phyloP scores from a whole-genome alignment of 2,797 vertebrate species.

The Melanotaenia nigrans region DNA sequence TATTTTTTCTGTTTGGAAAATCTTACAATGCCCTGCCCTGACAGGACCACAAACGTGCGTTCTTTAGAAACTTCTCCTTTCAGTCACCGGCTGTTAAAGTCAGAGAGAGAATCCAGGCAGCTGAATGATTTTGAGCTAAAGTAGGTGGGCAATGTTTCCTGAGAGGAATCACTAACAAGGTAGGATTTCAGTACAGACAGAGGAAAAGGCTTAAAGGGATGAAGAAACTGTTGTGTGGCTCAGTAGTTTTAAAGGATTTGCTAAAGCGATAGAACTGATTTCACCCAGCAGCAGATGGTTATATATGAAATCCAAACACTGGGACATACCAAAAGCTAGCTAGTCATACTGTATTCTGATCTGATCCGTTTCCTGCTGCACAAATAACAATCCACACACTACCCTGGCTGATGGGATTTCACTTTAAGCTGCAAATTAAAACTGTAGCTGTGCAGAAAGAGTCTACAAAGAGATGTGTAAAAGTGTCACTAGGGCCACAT shows the following conservation, averaged over 20 bases:
- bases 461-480: not conserved
- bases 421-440: not conserved
- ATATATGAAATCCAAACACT: not conserved
- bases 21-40: constrained; percentile 18
- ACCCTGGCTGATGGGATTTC: not conserved
- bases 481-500: not conserved
- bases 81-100: constrained; percentile 5
- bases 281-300: constrained; percentile 46
- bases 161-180: constrained; percentile 32
- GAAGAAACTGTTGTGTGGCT: constrained; percentile 11
- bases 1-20: constrained; percentile 52
- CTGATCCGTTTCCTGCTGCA: not conserved
- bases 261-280: constrained; percentile 35
- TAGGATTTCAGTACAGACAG: constrained; percentile 25
- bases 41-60: constrained; percentile 48
- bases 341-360: not conserved
- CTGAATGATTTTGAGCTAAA: constrained; percentile 7
- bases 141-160: constrained; percentile 21
- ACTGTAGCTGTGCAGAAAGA: constrained; percentile 5
- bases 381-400: too few relatives aligned
- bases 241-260: constrained; percentile 19
- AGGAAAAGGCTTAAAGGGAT: constrained; percentile 31
- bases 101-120: constrained; percentile 18
- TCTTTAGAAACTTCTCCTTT: constrained; percentile 48
- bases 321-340: not conserved